phyloP scores from a whole-genome alignment of 1,140 invertebrate species.

The Uloborus diversus region DNA sequence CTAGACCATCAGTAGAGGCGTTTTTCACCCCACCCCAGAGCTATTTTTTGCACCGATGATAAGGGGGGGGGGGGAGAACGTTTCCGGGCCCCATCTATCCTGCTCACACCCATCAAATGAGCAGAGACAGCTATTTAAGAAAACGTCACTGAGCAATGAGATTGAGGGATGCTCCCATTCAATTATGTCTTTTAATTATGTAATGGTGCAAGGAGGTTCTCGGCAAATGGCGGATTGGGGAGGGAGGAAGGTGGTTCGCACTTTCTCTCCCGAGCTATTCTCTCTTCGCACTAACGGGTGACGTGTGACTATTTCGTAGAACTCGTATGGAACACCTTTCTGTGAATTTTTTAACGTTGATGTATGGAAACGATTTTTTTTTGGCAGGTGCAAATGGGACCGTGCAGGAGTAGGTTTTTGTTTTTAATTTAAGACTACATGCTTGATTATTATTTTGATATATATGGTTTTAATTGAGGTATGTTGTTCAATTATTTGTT shows the following conservation, averaged over 20 bases:
- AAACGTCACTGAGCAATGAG: slow-evolving; percentile 16
- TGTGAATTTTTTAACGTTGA: no score
- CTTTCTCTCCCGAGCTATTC: background rate
- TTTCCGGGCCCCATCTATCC: slow-evolving; percentile 27
- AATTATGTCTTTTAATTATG: slow-evolving; percentile 55
- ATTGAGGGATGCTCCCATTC: slow-evolving; percentile 19
- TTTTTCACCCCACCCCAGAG: background rate
- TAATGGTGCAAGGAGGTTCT: slow-evolving; percentile 26
- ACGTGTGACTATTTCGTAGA: no score
- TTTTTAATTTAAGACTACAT: no score
- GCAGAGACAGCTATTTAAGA: slow-evolving; percentile 43
- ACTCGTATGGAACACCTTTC: no score
- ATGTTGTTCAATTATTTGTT: no score
- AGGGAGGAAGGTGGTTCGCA: no score
- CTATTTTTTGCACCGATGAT: slow-evolving; percentile 11
- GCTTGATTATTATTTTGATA: no score
- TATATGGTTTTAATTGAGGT: no score
- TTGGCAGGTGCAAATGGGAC: no score
- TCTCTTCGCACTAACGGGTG: background rate
- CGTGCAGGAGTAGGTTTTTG: no score
- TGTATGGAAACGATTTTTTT: no score
- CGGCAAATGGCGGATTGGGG: no score
- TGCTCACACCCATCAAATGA: slow-evolving; percentile 35
- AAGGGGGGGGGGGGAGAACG: slow-evolving; percentile 17
- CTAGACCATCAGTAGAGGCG: slow-evolving; percentile 49